Conservation (phyloP, 2,113 vertebrate genomes). For the Theristicus caerulescens region DNA sequence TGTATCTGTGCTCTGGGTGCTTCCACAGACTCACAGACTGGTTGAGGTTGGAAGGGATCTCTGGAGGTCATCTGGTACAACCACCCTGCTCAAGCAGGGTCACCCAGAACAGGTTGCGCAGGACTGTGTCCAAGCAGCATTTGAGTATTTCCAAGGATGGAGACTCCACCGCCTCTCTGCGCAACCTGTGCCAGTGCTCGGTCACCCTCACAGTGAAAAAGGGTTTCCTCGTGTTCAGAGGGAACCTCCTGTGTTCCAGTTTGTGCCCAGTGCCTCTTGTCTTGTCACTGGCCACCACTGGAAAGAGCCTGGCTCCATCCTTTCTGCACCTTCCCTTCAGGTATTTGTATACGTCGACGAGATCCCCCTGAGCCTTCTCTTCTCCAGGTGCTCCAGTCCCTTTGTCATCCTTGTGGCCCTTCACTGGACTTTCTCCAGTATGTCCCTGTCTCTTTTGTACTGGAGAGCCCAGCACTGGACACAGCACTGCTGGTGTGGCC, state of each 20-base stretch:
- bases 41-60: neutral
- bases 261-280: neutral
- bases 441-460: neutral
- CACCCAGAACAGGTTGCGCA: neutral
- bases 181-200: neutral
- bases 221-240: neutral
- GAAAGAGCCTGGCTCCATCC: neutral
- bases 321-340: neutral
- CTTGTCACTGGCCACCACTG: neutral
- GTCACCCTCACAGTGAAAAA: neutral
- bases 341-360: neutral
- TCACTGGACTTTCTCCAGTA: neutral
- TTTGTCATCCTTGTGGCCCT: neutral
- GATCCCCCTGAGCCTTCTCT: neutral
- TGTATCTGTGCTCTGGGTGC: neutral
- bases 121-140: neutral
- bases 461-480: neutral
- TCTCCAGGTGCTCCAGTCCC: neutral
- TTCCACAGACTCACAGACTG: neutral
- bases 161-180: neutral
- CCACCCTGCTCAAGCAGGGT: neutral
- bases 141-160: neutral
- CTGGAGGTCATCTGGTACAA: neutral
- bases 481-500: neutral
- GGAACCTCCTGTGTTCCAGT: neutral